A percentile compares a stretch with the other conserved stretches of the same genome.
Evolutionary conservation across 2,797 vertebrate species (phyloP).

Genomic region (Callimico goeldii): DNA sequence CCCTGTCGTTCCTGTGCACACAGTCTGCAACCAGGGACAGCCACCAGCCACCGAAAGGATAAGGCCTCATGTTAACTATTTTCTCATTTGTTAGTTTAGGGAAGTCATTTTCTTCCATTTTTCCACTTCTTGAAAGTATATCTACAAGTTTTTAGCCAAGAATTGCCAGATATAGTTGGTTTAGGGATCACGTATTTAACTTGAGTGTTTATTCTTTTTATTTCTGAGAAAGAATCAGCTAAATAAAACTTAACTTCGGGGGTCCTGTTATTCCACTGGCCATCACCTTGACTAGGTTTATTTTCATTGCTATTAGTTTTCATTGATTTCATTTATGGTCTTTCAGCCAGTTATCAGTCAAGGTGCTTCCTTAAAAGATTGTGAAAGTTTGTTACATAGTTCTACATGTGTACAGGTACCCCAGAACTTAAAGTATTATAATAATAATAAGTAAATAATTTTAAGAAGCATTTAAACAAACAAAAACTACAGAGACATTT

Average conservation of each 20-base stretch:
- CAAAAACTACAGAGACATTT: too few species aligned
- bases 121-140: neutral
- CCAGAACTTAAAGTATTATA: too few species aligned
- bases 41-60: neutral
- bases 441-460: too few species aligned
- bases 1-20: neutral
- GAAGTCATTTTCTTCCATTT: neutral
- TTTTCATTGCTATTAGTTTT: neutral
- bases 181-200: neutral
- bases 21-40: neutral
- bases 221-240: neutral
- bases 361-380: neutral
- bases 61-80: neutral
- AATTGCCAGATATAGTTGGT: neutral
- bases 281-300: neutral
- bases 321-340: neutral
- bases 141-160: neutral
- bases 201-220: neutral
- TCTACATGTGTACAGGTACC: too few species aligned
- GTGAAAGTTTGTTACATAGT: neutral
- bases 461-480: too few species aligned
- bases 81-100: neutral
- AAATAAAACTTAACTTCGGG: neutral
- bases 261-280: neutral
- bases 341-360: conserved; percentile 40